These are phyloP conservation scores for Tetramorium alpestre DNA, from an alignment of 1,140 invertebrate genomes.

Conservation along the genomic window DNA sequence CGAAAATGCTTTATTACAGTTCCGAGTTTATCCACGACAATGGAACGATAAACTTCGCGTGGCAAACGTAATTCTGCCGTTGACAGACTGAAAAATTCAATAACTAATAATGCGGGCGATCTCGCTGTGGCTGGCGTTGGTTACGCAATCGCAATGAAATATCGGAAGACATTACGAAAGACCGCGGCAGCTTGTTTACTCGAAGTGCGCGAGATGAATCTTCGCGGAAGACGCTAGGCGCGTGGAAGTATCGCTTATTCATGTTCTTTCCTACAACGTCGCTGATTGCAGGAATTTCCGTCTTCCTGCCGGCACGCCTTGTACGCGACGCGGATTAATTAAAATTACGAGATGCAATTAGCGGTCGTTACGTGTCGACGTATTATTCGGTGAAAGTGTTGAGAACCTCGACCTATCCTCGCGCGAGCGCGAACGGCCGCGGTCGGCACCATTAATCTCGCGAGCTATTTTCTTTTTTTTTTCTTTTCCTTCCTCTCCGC, in stretches of 20 bases:
- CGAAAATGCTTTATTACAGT: constrained; percentile 4
- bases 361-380: constrained; percentile 62
- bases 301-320: constrained; percentile 22
- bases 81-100: not conserved
- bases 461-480: constrained; percentile 43
- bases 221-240: constrained; percentile 21
- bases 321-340: constrained; percentile 67
- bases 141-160: constrained; percentile 53
- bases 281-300: constrained; percentile 48
- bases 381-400: constrained; percentile 77
- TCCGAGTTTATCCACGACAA: not conserved
- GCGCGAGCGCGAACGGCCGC: constrained; percentile 5
- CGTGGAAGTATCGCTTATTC: constrained; percentile 46
- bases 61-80: not conserved
- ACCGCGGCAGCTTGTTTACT: constrained; percentile 46
- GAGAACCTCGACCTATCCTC: constrained; percentile 65
- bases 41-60: constrained; percentile 25
- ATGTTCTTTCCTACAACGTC: constrained; percentile 33
- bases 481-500: not conserved
- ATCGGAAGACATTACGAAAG: constrained; percentile 43
- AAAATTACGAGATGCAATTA: constrained; percentile 68
- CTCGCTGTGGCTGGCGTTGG: not conserved
- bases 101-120: constrained; percentile 42
- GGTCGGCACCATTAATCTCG: constrained; percentile 50
- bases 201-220: constrained; percentile 36